A percentile compares a stretch with the other conserved stretches of the same genome.
phyloP scores from a whole-genome alignment of 2,797 vertebrate species.

The Arnoldichthys spilopterus region DNA sequence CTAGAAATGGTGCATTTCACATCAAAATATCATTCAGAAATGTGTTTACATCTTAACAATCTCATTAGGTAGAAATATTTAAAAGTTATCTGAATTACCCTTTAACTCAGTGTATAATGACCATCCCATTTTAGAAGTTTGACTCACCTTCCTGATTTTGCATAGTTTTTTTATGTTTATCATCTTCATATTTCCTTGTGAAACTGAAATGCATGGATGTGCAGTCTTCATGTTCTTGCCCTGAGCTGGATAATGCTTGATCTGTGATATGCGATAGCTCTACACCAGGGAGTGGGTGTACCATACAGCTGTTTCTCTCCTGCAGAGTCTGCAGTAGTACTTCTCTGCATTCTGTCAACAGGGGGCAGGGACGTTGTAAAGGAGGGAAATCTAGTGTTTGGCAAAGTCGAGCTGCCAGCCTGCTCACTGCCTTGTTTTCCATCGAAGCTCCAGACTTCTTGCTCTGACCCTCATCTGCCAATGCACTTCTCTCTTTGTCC shows the following conservation, averaged over 20 bases:
- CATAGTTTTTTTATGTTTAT: not conserved
- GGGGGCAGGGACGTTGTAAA: slow-evolving; percentile 49
- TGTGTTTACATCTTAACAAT: no score
- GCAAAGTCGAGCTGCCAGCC: slow-evolving; percentile 65
- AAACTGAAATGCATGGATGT: slow-evolving; percentile 1
- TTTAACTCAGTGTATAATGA: no score
- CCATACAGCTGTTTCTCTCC: slow-evolving; percentile 69
- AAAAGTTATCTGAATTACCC: no score
- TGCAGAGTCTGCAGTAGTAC: slow-evolving; percentile 66
- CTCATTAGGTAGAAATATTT: no score
- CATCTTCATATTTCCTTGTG: slow-evolving; percentile 10
- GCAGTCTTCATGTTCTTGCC: slow-evolving; percentile 1
- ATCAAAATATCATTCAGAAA: no score
- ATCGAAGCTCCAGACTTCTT: not conserved
- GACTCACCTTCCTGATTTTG: slow-evolving; percentile 35
- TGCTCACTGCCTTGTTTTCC: slow-evolving; percentile 44
- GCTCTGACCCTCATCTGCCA: not conserved
- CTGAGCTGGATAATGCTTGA: slow-evolving; percentile 35
- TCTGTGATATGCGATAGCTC: not conserved
- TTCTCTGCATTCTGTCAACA: slow-evolving; percentile 70
- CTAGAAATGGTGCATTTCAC: no score
- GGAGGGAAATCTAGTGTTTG: slow-evolving; percentile 58
- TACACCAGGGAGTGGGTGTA: slow-evolving; percentile 41
- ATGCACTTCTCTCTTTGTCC: not conserved
- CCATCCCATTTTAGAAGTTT: no score